Evolutionary conservation across 2,113 vertebrate genomes (phyloP), one percentile per base, ranked within the genome.

Genomic region (Coturnix japonica): DNA sequence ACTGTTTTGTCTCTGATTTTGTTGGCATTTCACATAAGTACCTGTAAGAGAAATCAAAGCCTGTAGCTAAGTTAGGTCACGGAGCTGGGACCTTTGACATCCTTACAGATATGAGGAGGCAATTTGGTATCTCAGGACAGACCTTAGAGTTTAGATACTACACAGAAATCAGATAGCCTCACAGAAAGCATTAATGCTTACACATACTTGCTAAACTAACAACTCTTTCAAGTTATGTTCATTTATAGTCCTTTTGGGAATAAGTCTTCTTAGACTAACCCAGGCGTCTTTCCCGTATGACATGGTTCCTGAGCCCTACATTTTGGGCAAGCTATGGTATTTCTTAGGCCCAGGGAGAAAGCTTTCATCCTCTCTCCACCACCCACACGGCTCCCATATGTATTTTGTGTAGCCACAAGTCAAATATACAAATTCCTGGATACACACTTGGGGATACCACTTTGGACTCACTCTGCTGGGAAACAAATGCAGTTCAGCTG

Each of bases 381-480:
- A 93, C 91, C 94, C 96, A 94, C 92, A 94, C 57, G 7, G 92
- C 92, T 96, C 95, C 96, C 95, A 95, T 91, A 95, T 91, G 89
- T 91, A 95, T 94, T 95, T 94, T 93, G 89, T 49, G 92, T 75
- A 95, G 92, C 95, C 94, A 96, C 94, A 92, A 94, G 94, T 95
- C 94, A 93, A 95, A 94, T 95, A 92, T 69, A 85, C 57, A 78
- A 93, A 94, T 96, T 96, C 93, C 93, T 96, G 87, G 75, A 83
- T 80, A 30, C 64, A 85, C 95, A 61, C 95, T 94, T 96, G 95
- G 87, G 92, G 94, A 95, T 96, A 90, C 61, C 92, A 89, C 93
- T 95, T 93, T 94, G 92, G 96, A 96, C 87, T 93, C 87, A 47
- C 87, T 96, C 91, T 96, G 90, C 94, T 96, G 94, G 94, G 93